Conservation (phyloP, 2,888 invertebrate genomes). For the Cerastis rubricosa region DNA sequence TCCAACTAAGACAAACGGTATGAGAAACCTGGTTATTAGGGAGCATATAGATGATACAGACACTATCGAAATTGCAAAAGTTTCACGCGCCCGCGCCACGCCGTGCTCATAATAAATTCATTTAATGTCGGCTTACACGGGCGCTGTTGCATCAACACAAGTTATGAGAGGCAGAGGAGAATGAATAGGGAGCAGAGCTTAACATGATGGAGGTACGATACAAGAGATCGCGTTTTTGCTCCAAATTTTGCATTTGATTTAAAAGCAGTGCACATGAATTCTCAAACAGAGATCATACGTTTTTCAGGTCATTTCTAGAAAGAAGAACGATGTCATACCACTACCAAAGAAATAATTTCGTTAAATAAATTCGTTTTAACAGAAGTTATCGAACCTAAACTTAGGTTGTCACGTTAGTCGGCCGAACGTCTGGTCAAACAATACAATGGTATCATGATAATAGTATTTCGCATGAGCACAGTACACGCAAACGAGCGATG, state of each 20-base stretch:
- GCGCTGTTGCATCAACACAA: conserved; percentile 53
- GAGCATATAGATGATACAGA: conserved; percentile 39
- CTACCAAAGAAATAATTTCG: not conserved
- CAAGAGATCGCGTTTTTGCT: conserved; percentile 13
- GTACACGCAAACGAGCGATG: conserved; percentile 12
- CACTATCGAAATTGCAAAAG: conserved; percentile 79
- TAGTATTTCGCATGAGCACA: not conserved
- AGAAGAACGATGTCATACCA: not conserved
- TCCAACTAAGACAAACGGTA: conserved; percentile 44
- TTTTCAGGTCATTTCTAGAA: not conserved
- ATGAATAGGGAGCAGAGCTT: conserved; percentile 14
- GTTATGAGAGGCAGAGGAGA: conserved; percentile 52
- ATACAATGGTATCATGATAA: not conserved
- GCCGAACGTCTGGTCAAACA: too few relatives aligned
- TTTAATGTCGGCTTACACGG: conserved; percentile 74
- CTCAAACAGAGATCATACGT: not conserved
- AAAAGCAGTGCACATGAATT: not conserved
- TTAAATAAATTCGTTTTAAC: too few relatives aligned
- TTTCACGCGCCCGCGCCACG: conserved; percentile 67
- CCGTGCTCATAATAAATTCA: conserved; percentile 82
- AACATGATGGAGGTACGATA: not conserved
- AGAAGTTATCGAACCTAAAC: not conserved
- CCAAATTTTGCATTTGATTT: not conserved
- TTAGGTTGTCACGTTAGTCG: not conserved
- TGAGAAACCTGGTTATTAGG: conserved; percentile 47